phyloP scores from a whole-genome alignment of 2,888 invertebrate genomes.

The Drosophila kuntzei region DNA sequence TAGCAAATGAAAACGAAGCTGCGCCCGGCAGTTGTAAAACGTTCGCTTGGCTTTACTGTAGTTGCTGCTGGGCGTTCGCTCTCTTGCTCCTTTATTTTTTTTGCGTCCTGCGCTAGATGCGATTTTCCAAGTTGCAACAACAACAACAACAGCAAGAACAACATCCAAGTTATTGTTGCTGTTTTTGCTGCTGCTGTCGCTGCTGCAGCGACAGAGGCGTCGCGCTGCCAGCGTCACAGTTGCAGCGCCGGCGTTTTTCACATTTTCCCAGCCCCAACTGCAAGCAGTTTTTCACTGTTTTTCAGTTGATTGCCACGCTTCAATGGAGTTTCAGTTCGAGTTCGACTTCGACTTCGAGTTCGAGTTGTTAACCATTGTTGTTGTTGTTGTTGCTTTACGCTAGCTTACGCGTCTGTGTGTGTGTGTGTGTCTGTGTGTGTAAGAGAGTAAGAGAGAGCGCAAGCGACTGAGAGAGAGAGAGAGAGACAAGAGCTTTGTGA shows the following conservation, averaged over 20 bases:
- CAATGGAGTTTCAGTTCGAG: slow-evolving; percentile 80
- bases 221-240: slow-evolving; percentile 21
- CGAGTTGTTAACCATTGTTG: slow-evolving; percentile 31
- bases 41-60: slow-evolving; percentile 39
- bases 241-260: slow-evolving; percentile 43
- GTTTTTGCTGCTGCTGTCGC: background rate
- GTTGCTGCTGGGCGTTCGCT: slow-evolving; percentile 15
- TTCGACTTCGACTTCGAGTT: slow-evolving; percentile 41
- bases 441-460: background rate
- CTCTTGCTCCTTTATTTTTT: slow-evolving; percentile 4
- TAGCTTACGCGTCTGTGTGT: slow-evolving; percentile 16
- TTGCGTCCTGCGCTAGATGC: slow-evolving; percentile 22
- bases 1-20: slow-evolving; percentile 42
- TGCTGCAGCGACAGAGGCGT: slow-evolving; percentile 8
- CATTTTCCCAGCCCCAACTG: slow-evolving; percentile 49
- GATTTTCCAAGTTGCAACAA: slow-evolving; percentile 25
- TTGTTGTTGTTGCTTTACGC: slow-evolving; percentile 45
- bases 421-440: slow-evolving; percentile 2
- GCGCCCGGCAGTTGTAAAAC: slow-evolving; percentile 48
- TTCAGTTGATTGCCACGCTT: slow-evolving; percentile 81
- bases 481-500: slow-evolving; percentile 4
- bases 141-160: slow-evolving; percentile 19
- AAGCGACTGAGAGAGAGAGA: background rate
- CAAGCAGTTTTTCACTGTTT: slow-evolving; percentile 65
- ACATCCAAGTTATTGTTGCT: slow-evolving; percentile 3